phyloP scores from a whole-genome alignment of 2,797 vertebrate species.

The Argya squamiceps region DNA sequence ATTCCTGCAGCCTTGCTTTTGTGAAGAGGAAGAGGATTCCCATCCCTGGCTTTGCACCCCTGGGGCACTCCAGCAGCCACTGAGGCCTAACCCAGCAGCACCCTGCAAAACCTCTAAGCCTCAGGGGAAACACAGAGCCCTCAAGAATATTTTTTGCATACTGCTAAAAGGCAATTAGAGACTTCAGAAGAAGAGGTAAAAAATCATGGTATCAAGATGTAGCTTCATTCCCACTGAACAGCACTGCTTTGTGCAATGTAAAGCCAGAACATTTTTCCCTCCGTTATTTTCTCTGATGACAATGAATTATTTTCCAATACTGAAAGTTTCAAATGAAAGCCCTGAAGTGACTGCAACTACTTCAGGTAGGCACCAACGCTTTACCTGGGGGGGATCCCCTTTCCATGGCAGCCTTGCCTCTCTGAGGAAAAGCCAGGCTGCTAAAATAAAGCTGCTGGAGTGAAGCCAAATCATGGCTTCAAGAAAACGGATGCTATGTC shows the following conservation, averaged over 20 bases:
- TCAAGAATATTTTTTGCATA: not conserved
- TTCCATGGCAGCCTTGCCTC: not conserved
- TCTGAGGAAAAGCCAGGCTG: not conserved
- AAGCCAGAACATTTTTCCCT: not conserved
- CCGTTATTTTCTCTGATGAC: not conserved
- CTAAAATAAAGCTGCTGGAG: not conserved
- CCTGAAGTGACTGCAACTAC: not conserved
- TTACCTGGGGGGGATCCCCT: not conserved
- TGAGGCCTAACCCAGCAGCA: rapidly evolving
- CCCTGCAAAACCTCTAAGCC: not conserved
- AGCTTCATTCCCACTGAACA: not conserved
- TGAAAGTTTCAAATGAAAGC: not conserved
- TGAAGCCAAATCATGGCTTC: not conserved
- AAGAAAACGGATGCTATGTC: not conserved
- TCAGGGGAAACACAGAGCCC: not conserved
- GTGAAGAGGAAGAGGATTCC: not conserved
- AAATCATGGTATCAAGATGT: not conserved
- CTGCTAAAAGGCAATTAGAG: not conserved
- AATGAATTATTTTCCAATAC: not conserved
- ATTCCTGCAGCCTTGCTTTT: not conserved
- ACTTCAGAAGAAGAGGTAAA: not conserved
- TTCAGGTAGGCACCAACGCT: not conserved
- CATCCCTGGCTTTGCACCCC: rapidly evolving
- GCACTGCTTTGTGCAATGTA: not conserved
- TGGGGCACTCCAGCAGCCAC: not conserved